These are phyloP conservation scores for Neogobius melanostomus DNA, from an alignment of 2,113 vertebrate genomes.

Conservation along the genomic window DNA sequence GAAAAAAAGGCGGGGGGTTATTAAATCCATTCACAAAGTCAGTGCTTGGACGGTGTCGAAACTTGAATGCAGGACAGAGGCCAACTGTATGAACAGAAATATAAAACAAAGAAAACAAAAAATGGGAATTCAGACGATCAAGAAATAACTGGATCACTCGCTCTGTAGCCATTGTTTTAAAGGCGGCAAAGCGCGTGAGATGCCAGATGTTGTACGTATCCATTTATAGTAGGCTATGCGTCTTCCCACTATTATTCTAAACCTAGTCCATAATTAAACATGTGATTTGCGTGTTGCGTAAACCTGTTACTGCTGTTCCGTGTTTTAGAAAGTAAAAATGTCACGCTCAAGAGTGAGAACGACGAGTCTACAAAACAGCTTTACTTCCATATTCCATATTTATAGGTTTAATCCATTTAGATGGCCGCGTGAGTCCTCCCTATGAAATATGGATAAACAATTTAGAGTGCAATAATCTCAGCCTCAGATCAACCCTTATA, in stretches of 20 bases:
- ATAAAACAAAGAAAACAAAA: too few species aligned
- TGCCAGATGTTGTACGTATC: background rate
- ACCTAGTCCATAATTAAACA: background rate
- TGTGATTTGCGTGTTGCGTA: background rate
- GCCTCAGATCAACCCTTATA: slow-evolving; percentile 28
- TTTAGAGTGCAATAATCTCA: slow-evolving; percentile 49
- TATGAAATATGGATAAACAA: slow-evolving; percentile 56
- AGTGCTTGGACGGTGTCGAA: too few species aligned
- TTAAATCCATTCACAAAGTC: too few species aligned
- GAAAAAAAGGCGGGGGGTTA: background rate
- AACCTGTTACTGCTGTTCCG: too few species aligned
- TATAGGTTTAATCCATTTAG: background rate
- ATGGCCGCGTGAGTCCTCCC: slow-evolving; percentile 11
- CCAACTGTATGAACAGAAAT: too few species aligned
- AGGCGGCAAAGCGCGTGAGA: background rate
- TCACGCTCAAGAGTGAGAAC: too few species aligned
- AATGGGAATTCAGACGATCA: too few species aligned
- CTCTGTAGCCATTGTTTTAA: background rate
- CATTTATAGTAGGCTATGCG: background rate
- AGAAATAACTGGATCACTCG: background rate
- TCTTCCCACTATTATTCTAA: background rate
- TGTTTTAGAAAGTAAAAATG: too few species aligned
- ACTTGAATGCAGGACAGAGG: too few species aligned
- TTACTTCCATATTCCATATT: background rate
- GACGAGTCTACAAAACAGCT: too few species aligned